These are phyloP conservation scores for Danio choprae DNA, from an alignment of 2,797 vertebrate species.

Conservation along the genomic window DNA sequence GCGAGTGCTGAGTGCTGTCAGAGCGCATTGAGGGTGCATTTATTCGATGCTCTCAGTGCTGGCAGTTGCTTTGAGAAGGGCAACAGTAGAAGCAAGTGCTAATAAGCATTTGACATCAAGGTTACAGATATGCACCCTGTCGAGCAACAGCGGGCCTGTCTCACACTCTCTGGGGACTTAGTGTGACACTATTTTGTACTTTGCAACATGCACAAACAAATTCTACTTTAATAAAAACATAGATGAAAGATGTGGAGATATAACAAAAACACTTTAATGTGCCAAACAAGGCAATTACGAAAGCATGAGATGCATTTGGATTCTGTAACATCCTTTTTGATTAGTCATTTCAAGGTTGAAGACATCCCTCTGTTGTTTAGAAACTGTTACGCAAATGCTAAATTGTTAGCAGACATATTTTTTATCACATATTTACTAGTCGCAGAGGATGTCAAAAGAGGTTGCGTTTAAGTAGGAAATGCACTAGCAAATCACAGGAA, in stretches of 20 bases:
- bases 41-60: slow-evolving; percentile 38
- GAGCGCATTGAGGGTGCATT: slow-evolving; percentile 43
- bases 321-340: slow-evolving; percentile 17
- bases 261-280: slow-evolving; percentile 10
- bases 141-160: slow-evolving; percentile 41
- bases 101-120: slow-evolving; percentile 56
- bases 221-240: slow-evolving; percentile 12
- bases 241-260: not conserved
- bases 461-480: slow-evolving; percentile 24
- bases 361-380: slow-evolving; percentile 28
- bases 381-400: slow-evolving; percentile 20
- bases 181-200: slow-evolving; percentile 42
- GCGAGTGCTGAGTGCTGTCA: slow-evolving; percentile 37
- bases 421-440: slow-evolving; percentile 22
- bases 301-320: slow-evolving; percentile 9
- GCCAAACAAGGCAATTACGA: slow-evolving; percentile 27
- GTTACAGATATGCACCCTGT: slow-evolving; percentile 45
- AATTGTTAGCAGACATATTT: slow-evolving; percentile 17
- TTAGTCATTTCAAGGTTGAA: slow-evolving; percentile 27
- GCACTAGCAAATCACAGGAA: slow-evolving; percentile 7
- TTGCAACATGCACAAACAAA: slow-evolving; percentile 45
- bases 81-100: slow-evolving; percentile 50
- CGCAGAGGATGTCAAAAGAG: slow-evolving; percentile 15
- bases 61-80: slow-evolving; percentile 48
- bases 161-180: slow-evolving; percentile 41